Evolutionary conservation across 2,113 vertebrate genomes (phyloP), one percentile per base, ranked within the genome.

Genomic region (Apodemus speciosus): DNA sequence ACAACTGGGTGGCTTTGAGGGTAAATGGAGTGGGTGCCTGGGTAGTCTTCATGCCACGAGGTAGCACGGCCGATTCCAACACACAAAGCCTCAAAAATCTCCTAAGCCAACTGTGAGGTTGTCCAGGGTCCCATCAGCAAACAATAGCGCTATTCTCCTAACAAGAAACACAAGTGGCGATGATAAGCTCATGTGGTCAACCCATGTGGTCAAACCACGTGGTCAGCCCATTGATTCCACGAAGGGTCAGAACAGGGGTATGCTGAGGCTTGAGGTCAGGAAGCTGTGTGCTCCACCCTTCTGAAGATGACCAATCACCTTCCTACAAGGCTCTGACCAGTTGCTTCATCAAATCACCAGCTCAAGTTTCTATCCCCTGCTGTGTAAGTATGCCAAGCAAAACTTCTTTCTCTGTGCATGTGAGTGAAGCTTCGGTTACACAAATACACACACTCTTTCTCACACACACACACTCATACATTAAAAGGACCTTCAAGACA

Each of bases 231-330:
- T n/a, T 53, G 38, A 83, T 32, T 38, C 27, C 51, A 49, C 21
- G 32, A 27, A 56, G 1, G 20, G 40, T 73, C 53, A 21, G 51
- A 20, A 25, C 18, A 20, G 51, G 73, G 80, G 9, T 35, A 4
- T 23, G 0, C 25, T 7, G 80, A 20, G 46, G 35, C 21, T 0
- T 30, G 6, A 32, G n/a, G 53, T 18, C n/a, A 51, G 86, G 53
- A 20, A 53, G 23, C 0, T 2, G 8, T 3, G 5, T 0, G 23
- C 18, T 21, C n/a, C 9, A 0, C 43, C n/a, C 30, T 3, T 18
- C 53, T 49, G 64, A n/a, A n/a, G 25, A 7, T 0, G 25, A 13
- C 35, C 2, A 60, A 15, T 6, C 3, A 0, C 0, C 30, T 23
- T 64, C 56, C 35, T 35, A 2, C 5, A 43, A 38, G 38, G 56